Base-by-base conservation (phyloP, 1,140 invertebrate genomes). In the Orchesella cincta region DNA sequence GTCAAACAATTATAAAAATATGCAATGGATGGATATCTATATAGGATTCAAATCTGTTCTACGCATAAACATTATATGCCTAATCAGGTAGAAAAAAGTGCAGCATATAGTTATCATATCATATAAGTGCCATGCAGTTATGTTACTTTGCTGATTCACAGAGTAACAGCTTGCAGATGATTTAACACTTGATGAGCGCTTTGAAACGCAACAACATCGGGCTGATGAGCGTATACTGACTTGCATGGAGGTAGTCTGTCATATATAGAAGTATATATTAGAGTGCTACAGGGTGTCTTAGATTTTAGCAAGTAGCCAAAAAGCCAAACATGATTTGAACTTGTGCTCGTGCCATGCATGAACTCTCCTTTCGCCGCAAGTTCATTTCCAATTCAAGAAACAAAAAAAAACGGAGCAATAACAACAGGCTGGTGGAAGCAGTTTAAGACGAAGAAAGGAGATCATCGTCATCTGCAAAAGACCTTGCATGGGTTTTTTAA, bases 281-380 rank as follows among this genome's bases (percentile, higher is more conserved):
- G 5, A 18, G 18, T 46, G 39, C 52, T 57, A 14, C 52, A 57
- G 14, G 14, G 14, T 57, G 14, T 71, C 29, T 29, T 71, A 71
- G 16, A 71, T 23, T 29, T 20, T 31, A 12, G 18, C 2, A 71
- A 71, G 29, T 71, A 18, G 18, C 29, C 36, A 20, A 29, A 71
- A 71, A n/a, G n/a, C 36, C 64, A 71, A 76, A 76, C 39, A 54
- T 70, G 75, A 51, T 34, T 71, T 76, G 62, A 76, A 76, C 75
- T 76, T 64, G 75, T 76, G 75, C 75, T 76, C 64, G 64, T 76
- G 75, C 64, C 75, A 36, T 57, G 52, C 14, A 57, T 76, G 62
- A 76, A 76, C 75, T 76, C 70, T 70, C 36, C 64, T 29, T 71
- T 52, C 35, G 75, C 52, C 52, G 52, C 52, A 57, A 57, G 52